Evolutionary conservation across 1,140 invertebrate species (phyloP).

Genomic region (Drosophila sechellia): DNA sequence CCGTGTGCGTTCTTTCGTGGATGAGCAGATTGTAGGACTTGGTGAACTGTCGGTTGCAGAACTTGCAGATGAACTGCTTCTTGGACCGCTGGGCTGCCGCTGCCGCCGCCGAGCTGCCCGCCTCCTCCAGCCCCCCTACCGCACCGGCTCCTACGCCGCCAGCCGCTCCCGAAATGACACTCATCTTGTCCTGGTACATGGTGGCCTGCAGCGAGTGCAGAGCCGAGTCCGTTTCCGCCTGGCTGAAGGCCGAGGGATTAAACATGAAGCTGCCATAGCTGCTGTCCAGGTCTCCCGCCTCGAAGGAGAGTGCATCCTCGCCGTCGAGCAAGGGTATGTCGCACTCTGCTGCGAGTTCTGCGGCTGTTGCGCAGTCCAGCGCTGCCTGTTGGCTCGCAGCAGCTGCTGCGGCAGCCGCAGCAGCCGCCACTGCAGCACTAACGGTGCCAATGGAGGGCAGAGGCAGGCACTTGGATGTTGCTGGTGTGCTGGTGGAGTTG

Average conservation of each 20-base stretch:
- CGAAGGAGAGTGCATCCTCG: slow-evolving; percentile 75
- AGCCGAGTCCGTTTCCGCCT: slow-evolving; percentile 56
- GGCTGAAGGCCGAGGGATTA: slow-evolving; percentile 54
- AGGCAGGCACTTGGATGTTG: slow-evolving; percentile 53
- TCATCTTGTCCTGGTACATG: slow-evolving; percentile 82
- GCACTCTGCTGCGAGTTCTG: slow-evolving; percentile 71
- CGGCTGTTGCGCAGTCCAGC: slow-evolving; percentile 67
- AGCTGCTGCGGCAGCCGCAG: slow-evolving; percentile 58
- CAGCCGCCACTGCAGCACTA: slow-evolving; percentile 67
- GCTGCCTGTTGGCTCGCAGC: slow-evolving; percentile 71
- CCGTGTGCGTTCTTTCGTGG: slow-evolving; percentile 98
- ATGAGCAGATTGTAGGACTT: slow-evolving; percentile 99
- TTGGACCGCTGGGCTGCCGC: slow-evolving; percentile 89
- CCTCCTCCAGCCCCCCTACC: slow-evolving; percentile 73
- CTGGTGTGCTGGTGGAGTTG: slow-evolving; percentile 45
- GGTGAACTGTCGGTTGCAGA: slow-evolving; percentile 98
- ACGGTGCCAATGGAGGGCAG: slow-evolving; percentile 75
- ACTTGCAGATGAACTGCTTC: slow-evolving; percentile 99
- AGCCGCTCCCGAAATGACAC: slow-evolving; percentile 43
- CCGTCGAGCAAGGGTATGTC: slow-evolving; percentile 62
- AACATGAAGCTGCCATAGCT: slow-evolving; percentile 77
- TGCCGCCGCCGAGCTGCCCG: slow-evolving; percentile 72
- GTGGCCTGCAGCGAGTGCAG: slow-evolving; percentile 71
- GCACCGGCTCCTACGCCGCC: slow-evolving; percentile 1
- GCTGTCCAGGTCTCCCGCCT: slow-evolving; percentile 74